phyloP scores from a whole-genome alignment of 2,888 invertebrate genomes.

The Smittia sp. region DNA sequence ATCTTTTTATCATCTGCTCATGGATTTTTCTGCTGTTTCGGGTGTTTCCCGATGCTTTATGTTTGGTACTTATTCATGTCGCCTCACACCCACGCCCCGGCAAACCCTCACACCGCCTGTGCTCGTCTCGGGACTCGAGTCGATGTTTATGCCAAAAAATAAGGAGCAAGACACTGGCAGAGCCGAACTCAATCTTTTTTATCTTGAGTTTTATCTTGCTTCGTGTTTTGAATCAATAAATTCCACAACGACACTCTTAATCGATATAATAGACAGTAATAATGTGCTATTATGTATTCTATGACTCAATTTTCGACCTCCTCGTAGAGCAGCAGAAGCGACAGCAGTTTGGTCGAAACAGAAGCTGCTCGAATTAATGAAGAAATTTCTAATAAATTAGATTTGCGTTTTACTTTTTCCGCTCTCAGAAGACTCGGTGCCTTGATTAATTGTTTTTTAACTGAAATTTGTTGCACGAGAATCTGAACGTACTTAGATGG shows the following conservation, averaged over 20 bases:
- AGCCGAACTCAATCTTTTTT: constrained; percentile 33
- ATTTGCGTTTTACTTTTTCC: constrained; percentile 12
- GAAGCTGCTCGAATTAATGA: constrained; percentile 28
- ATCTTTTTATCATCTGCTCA: constrained; percentile 27
- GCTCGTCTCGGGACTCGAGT: background rate
- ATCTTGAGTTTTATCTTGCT: constrained; percentile 34
- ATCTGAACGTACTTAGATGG: background rate
- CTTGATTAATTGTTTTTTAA: constrained; percentile 39
- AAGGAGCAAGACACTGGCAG: background rate
- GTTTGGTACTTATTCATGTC: background rate
- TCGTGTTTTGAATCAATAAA: constrained; percentile 38
- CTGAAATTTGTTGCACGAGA: constrained; percentile 29
- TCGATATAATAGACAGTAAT: constrained; percentile 19
- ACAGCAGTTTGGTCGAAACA: background rate
- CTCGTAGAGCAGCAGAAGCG: background rate
- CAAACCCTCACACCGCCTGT: background rate
- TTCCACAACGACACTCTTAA: constrained; percentile 32
- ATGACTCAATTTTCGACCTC: background rate
- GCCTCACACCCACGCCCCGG: background rate
- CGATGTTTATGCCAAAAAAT: constrained; percentile 31
- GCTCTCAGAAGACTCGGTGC: background rate
- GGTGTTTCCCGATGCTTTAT: background rate
- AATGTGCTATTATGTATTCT: constrained; percentile 15
- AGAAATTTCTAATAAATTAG: constrained; percentile 35
- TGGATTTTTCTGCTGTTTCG: constrained; percentile 23